phyloP scores from a whole-genome alignment of 1,140 invertebrate species.

The Drosophila burlai region DNA sequence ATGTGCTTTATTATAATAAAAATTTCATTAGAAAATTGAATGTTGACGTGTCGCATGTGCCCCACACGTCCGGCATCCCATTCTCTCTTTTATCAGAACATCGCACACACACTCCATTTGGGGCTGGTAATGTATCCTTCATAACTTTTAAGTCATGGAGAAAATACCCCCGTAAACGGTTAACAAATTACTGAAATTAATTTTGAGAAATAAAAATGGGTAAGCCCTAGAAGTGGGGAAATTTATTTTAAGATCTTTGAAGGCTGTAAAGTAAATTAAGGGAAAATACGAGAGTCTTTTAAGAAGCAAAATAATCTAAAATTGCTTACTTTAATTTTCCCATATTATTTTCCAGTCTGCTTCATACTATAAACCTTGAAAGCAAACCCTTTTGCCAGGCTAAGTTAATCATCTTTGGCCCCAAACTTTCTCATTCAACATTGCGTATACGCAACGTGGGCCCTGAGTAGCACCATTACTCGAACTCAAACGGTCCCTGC shows the following conservation, averaged over 20 bases:
- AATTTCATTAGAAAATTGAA: conserved; percentile 82
- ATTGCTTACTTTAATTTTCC: neutral
- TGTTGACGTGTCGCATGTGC: conserved; percentile 80
- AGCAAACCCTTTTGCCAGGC: neutral
- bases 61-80: conserved; percentile 37
- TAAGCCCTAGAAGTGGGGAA: neutral
- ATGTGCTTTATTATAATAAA: conserved; percentile 77
- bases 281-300: neutral
- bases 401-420: conserved; percentile 20
- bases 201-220: neutral
- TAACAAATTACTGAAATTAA: conserved; percentile 10
- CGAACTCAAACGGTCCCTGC: conserved; percentile 17
- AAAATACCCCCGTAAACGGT: neutral
- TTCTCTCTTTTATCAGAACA: conserved; percentile 1
- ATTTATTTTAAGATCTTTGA: neutral
- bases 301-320: neutral
- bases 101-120: conserved; percentile 7
- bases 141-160: conserved; percentile 1
- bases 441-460: conserved; percentile 41
- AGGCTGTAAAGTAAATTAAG: neutral
- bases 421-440: conserved; percentile 31
- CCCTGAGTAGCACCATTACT: conserved; percentile 15
- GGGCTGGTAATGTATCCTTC: conserved; percentile 11
- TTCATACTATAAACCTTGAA: neutral
- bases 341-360: neutral